A percentile compares a stretch with the other conserved stretches of the same genome.
Evolutionary conservation across 2,797 vertebrate genomes (phyloP).

Genomic region (Centropyge bicolor): DNA sequence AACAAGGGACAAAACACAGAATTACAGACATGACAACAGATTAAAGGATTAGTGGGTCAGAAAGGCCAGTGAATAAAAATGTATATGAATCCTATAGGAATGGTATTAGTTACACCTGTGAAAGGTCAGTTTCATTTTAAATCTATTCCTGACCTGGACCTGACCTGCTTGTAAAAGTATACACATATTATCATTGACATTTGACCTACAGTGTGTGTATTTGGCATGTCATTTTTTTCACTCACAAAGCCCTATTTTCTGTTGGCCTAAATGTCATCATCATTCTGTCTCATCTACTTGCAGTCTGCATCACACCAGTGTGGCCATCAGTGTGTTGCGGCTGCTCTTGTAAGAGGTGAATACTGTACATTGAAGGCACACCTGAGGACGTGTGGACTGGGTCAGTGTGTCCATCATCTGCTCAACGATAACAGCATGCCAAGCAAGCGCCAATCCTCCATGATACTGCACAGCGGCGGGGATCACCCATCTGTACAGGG

Average conservation of each 20-base stretch:
- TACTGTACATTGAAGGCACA: conserved; percentile 34
- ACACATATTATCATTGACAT: neutral
- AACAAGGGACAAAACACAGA: too few relatives aligned
- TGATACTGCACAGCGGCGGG: conserved; percentile 76
- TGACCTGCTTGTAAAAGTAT: neutral
- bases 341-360: neutral
- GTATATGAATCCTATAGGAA: neutral
- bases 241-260: neutral
- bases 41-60: too few relatives aligned
- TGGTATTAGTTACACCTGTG: neutral
- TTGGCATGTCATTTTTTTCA: too few relatives aligned
- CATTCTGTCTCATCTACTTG: neutral
- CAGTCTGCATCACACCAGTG: neutral
- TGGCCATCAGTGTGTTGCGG: neutral
- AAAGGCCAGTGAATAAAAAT: too few relatives aligned
- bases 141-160: neutral
- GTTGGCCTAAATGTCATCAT: neutral
- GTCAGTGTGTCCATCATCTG: conserved; percentile 76
- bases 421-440: conserved; percentile 81
- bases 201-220: neutral
- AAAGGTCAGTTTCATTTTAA: conserved; percentile 2
- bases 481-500: conserved; percentile 80
- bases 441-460: conserved; percentile 77
- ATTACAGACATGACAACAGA: too few relatives aligned
- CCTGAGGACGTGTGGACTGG: conserved; percentile 83